Conservation (phyloP, 2,797 vertebrate species). For the Threskiornis aethiopicus region DNA sequence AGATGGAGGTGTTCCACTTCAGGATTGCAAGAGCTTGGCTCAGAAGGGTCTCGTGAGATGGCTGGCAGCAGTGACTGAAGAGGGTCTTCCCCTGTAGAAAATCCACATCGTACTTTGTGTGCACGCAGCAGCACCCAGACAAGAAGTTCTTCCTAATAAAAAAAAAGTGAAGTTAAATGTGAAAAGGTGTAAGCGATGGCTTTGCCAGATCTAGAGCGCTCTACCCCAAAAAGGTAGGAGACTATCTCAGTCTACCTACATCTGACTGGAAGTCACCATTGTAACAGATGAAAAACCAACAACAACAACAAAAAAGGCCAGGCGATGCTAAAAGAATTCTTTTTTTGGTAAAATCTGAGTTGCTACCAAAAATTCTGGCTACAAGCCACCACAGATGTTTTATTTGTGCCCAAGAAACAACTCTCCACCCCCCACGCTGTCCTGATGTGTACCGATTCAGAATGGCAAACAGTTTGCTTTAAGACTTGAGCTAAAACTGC, state of each 20-base stretch:
- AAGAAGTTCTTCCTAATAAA: not conserved
- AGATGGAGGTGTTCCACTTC: not conserved
- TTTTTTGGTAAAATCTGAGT: not conserved
- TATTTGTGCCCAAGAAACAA: not conserved
- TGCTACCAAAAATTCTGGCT: not conserved
- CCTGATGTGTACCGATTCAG: not conserved
- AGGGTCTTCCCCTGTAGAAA: not conserved
- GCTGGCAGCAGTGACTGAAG: not conserved
- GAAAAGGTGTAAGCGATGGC: fast-evolving
- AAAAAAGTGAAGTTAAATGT: not conserved
- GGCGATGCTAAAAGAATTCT: not conserved
- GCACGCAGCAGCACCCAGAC: not conserved
- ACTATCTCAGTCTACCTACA: not conserved
- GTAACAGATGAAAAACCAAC: not conserved
- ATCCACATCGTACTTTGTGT: fast-evolving
- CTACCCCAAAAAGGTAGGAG: not conserved
- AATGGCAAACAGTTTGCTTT: not conserved
- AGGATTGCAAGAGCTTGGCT: not conserved
- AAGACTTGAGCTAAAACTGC: not conserved
- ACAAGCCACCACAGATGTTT: not conserved
- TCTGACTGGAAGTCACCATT: not conserved
- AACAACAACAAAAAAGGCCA: too few relatives aligned
- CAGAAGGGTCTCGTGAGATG: not conserved
- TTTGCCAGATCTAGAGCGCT: not conserved
- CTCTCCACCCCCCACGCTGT: fast-evolving